Conservation (phyloP, 2,888 invertebrate genomes). For the Ptychoptera albimana region DNA sequence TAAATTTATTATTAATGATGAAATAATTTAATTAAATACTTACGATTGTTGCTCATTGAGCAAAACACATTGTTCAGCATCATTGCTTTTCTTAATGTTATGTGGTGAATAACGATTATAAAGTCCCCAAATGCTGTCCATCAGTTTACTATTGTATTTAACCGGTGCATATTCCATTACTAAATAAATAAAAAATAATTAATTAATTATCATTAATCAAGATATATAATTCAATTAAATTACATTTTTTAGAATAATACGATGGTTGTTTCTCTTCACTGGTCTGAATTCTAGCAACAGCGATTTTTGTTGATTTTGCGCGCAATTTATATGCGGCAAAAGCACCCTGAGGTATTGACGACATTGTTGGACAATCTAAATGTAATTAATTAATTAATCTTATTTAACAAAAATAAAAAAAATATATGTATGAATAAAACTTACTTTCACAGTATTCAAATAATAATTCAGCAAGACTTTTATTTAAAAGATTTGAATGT, state of each 20-base stretch:
- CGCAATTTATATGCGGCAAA: constrained; percentile 56
- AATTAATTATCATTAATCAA: neutral
- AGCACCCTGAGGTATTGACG: constrained; percentile 61
- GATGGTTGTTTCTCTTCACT: constrained; percentile 21
- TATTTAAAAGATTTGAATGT: no score
- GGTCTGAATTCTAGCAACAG: constrained; percentile 35
- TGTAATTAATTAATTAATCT: neutral
- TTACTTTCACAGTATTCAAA: constrained; percentile 3
- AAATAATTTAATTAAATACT: constrained; percentile 9
- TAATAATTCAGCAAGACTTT: constrained; percentile 2
- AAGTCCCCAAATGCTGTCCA: constrained; percentile 85
- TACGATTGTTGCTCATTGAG: constrained; percentile 19
- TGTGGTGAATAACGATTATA: constrained; percentile 81
- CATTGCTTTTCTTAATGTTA: constrained; percentile 66
- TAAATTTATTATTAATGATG: neutral
- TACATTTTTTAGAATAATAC: constrained; percentile 17
- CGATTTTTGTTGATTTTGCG: constrained; percentile 27
- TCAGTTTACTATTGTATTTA: constrained; percentile 71
- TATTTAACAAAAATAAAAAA: no score
- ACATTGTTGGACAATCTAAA: constrained; percentile 34
- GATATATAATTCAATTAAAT: neutral
- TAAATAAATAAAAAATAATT: constrained; percentile 24
- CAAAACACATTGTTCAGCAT: constrained; percentile 28
- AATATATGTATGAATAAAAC: no score
- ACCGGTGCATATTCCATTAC: constrained; percentile 49